Evolutionary conservation across 2,113 vertebrate species (phyloP), one percentile per base, ranked within the genome.

Genomic region (Orycteropus afer): DNA sequence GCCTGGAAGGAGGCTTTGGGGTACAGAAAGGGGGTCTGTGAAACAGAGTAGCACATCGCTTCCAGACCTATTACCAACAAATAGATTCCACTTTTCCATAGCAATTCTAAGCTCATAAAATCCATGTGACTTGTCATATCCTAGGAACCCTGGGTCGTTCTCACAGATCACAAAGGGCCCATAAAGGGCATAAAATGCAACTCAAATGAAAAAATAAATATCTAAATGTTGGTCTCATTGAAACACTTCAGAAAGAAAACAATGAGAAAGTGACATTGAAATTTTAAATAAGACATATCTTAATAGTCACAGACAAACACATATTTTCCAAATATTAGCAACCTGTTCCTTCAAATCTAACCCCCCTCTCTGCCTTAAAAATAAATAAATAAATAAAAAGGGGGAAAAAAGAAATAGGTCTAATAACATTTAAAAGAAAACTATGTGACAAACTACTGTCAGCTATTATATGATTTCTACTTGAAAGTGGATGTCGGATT

Each of bases 341-440:
- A 71, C 0, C 17, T 27, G 63, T 25, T n/a, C 82, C 18, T 23
- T 40, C 12, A 85, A 83, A 27, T 27, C 47, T n/a, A 71, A 34
- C 8, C 27, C 37, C 2, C 27, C 29, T 34, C 61, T 3, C 2
- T 13, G 2, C 55, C 55, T 57, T 57, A 84, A 59, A 53, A 71
- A 42, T 22, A 27, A 51, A n/a, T n/a, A 25, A 81, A 27, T 3
- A 87, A 23, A 11, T 9, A 32, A 7, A 77, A 47, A 65, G 49
- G 3, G 37, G 25, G 2, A 45, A 81, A n/a, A 25, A 61, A 37
- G 63, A 37, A 49, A 7, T 3, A 34, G 18, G 20, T 29, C n/a
- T 93, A 37, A 51, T 88, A 95, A 42, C 32, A 74, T 77, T 84
- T 94, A 45, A 77, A 89, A 90, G 74, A 95, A n/a, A 93, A 76